Conservation (phyloP, 2,113 vertebrate species). For the Engraulis encrasicolus region DNA sequence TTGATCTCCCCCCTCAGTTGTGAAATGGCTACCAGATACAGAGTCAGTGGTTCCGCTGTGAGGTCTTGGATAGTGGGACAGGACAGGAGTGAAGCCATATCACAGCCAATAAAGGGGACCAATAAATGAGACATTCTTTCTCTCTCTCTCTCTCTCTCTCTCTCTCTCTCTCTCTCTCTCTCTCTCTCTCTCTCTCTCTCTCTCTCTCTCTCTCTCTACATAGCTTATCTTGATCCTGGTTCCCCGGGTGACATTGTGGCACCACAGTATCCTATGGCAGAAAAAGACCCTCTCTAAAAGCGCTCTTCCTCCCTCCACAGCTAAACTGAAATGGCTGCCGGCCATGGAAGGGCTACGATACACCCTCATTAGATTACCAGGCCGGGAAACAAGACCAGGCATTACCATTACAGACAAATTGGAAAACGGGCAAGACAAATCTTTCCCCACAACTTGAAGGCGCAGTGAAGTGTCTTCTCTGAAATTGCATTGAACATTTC, state of each 20-base stretch:
- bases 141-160: no score
- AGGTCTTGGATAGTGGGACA: no score
- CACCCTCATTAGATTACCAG: background rate
- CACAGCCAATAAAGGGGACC: no score
- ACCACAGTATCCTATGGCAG: background rate
- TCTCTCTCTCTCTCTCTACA: no score
- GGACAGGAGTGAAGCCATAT: no score
- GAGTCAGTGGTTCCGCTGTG: no score
- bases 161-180: no score
- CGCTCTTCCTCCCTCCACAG: background rate
- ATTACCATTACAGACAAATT: conserved; percentile 21
- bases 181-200: no score
- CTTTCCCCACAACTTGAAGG: background rate
- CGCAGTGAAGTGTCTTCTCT: background rate
- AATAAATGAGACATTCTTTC: no score
- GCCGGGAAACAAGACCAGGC: conserved; percentile 2
- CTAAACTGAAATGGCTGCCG: background rate
- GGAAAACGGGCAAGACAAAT: conserved; percentile 9
- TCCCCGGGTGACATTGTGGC: no score
- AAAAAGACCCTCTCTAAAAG: background rate
- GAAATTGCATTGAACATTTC: background rate
- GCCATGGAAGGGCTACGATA: background rate
- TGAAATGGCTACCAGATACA: no score
- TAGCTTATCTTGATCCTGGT: background rate
- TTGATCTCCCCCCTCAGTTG: no score